Conservation (phyloP, 2,113 vertebrate genomes). For the Chaetorhynchus papuensis region DNA sequence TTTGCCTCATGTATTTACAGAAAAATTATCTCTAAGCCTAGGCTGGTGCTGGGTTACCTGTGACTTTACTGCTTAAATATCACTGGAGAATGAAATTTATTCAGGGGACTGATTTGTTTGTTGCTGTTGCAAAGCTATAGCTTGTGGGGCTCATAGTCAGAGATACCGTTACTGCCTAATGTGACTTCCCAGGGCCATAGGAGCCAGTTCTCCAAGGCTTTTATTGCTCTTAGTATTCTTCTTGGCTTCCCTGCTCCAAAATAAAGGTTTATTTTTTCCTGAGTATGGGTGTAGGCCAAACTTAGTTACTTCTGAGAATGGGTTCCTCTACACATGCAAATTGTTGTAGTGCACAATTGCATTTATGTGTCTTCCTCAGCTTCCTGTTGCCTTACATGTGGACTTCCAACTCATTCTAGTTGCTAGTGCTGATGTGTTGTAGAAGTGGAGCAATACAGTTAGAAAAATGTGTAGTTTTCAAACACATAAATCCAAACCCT, state of each 20-base stretch:
- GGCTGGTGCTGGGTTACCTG: background rate
- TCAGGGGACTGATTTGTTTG: background rate
- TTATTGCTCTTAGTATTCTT: background rate
- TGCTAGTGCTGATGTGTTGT: background rate
- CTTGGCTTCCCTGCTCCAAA: background rate
- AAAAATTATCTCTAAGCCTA: background rate
- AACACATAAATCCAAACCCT: background rate
- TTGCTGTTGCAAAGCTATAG: background rate
- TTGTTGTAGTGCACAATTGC: background rate
- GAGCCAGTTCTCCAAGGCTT: background rate
- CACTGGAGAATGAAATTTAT: background rate
- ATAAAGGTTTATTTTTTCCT: background rate
- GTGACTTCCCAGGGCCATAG: background rate
- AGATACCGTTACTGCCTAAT: rapidly evolving
- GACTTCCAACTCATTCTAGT: background rate
- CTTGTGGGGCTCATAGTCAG: background rate
- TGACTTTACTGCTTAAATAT: background rate
- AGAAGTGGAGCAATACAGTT: background rate
- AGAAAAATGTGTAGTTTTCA: background rate
- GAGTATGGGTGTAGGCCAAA: background rate
- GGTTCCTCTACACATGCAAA: background rate
- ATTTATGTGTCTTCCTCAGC: background rate
- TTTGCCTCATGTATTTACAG: background rate
- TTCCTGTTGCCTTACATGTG: background rate
- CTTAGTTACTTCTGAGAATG: background rate